Conservation (phyloP, 2,888 invertebrate species). For the Athetis lepigone region DNA sequence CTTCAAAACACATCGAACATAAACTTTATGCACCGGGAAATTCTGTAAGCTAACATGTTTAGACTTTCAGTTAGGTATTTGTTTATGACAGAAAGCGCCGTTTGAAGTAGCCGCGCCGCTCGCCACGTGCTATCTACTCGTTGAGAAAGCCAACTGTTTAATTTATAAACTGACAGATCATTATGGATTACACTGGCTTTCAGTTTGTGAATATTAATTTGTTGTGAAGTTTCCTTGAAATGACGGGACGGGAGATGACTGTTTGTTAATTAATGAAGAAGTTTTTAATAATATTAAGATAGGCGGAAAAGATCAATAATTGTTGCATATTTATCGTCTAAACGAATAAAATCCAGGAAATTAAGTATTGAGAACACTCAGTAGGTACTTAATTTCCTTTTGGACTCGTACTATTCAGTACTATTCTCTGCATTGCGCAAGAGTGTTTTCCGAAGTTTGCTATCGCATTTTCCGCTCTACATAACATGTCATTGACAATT, state of each 20-base stretch:
- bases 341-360: too few species aligned
- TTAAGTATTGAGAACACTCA: too few species aligned
- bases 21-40: slow-evolving; percentile 33
- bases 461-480: too few species aligned
- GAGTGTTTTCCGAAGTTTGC: too few species aligned
- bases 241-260: not conserved
- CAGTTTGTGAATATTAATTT: slow-evolving; percentile 2
- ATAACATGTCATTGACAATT: too few species aligned
- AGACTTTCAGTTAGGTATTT: slow-evolving; percentile 27
- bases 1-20: slow-evolving; percentile 8
- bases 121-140: slow-evolving; percentile 5
- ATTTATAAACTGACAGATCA: slow-evolving; percentile 10
- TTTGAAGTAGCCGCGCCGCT: slow-evolving; percentile 40
- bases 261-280: not conserved
- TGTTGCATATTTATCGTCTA: not conserved
- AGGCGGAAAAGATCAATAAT: not conserved
- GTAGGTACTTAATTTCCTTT: too few species aligned
- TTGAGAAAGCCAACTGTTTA: slow-evolving; percentile 22
- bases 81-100: slow-evolving; percentile 34
- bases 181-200: slow-evolving; percentile 24
- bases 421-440: too few species aligned
- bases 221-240: not conserved
- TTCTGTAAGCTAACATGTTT: slow-evolving; percentile 21
- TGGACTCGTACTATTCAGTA: too few species aligned
- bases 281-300: not conserved